Base-by-base conservation (phyloP, 2,888 invertebrate species). In the Parnassius smintheus region DNA sequence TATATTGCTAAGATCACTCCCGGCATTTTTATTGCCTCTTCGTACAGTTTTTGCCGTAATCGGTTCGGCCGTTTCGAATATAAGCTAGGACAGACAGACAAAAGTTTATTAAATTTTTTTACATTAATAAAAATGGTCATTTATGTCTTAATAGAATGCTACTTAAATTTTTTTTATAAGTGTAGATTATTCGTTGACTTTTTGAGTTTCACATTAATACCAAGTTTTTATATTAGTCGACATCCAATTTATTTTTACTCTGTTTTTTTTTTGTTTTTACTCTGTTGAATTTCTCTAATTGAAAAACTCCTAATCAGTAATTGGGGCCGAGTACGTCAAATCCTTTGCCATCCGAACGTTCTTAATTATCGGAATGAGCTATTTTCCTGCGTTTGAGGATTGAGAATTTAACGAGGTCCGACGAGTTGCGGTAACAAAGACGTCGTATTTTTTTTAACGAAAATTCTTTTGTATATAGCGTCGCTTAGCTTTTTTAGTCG, bases 241-340 rank as follows among this genome's bases (percentile, higher is more conserved):
- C 7, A 25, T 25, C 25, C 25, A 4, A 25, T 25, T 4, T 25
- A 25, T 25, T 13, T 25, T 25, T 51, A 42, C 51, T 55, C 63
- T 63, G 59, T 56, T 56, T 1, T 0, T 55, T 1, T 0, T 55
- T 13, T 35, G 18, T 13, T 13, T 25, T 25, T 51, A 42, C 51
- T 55, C 63, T 63, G 59, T 56, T 56, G 59, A 45, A 61, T 62
- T 62, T 61, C 56, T 64, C 67, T 73, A 74, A 75, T 75, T 71
- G 71, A 70, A 70, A 69, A 66, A 67, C 67, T 65, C 71, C 48
- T 65, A 65, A 22, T 56, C 65, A 58, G 66, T 72, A 72, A 72
- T 70, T 70, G 69, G 68, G 66, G 62, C 64, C 57, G 65, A 54
- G 50, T 53, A 52, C 56, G 58, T 59, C 55, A 57, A 66, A 66